Evolutionary conservation across 2,797 vertebrate genomes (phyloP).

Genomic region (Peromyscus aztecus): DNA sequence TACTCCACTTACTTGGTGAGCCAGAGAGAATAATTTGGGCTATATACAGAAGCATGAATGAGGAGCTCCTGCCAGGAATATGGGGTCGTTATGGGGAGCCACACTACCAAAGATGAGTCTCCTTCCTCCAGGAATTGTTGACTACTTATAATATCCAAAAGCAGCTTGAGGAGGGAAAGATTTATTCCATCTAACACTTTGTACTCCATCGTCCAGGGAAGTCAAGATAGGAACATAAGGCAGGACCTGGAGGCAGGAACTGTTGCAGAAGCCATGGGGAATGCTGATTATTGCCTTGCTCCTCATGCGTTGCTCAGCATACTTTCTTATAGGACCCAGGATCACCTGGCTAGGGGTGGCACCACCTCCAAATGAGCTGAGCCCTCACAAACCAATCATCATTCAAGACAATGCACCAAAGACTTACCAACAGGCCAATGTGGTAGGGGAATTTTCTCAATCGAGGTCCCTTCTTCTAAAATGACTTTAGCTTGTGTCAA

Average conservation of each 20-base stretch:
- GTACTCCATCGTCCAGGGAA: background rate
- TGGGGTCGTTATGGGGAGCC: background rate
- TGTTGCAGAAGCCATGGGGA: background rate
- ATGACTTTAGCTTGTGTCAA: background rate
- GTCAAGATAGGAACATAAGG: background rate
- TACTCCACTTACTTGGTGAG: background rate
- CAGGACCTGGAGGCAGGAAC: background rate
- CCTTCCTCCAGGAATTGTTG: background rate
- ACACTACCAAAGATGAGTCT: background rate
- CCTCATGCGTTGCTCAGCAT: background rate
- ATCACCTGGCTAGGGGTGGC: background rate
- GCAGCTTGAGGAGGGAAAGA: background rate
- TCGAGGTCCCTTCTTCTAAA: background rate
- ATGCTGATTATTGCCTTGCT: background rate
- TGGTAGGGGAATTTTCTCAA: background rate
- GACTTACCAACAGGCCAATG: background rate
- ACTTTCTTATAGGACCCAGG: background rate
- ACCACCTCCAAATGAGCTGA: background rate
- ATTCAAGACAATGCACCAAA: background rate
- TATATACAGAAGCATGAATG: background rate
- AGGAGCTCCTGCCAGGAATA: background rate
- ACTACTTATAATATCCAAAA: background rate
- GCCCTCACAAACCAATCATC: background rate
- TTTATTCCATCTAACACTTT: background rate
- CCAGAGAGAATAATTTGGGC: background rate